A percentile compares a stretch with the other conserved stretches of the same genome.
Conservation (phyloP, 2,113 vertebrate species). For the Bubo scandiacus region DNA sequence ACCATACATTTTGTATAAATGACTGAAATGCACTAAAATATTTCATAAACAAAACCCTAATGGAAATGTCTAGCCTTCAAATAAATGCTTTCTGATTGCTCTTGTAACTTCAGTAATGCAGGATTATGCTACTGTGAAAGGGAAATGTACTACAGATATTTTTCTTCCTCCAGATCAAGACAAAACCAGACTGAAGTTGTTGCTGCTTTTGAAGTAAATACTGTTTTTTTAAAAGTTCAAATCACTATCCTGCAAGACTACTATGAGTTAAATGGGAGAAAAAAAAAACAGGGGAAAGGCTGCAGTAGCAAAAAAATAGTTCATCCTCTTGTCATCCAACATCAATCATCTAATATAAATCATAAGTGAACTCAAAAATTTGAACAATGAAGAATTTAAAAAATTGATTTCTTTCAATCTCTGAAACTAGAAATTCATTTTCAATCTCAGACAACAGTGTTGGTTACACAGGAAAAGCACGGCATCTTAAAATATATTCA, state of each 20-base stretch:
- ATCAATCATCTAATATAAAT: not conserved
- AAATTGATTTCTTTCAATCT: not conserved
- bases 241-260: not conserved
- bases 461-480: not conserved
- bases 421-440: not conserved
- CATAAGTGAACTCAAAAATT: not conserved
- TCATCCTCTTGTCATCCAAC: not conserved
- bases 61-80: not conserved
- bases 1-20: not conserved
- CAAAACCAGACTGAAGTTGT: not conserved
- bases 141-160: not conserved
- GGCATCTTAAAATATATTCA: not conserved
- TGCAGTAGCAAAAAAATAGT: not conserved
- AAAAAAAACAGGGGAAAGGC: not conserved
- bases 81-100: not conserved
- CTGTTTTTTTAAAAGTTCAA: not conserved
- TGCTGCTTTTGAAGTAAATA: not conserved
- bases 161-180: not conserved
- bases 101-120: not conserved
- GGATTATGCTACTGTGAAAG: not conserved
- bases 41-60: slow-evolving; percentile 2
- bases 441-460: not conserved
- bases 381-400: not conserved
- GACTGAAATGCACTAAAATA: not conserved
- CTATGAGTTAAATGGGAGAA: not conserved